Base-by-base conservation (phyloP, 2,888 invertebrate genomes). In the Apomyelois bistriatella region DNA sequence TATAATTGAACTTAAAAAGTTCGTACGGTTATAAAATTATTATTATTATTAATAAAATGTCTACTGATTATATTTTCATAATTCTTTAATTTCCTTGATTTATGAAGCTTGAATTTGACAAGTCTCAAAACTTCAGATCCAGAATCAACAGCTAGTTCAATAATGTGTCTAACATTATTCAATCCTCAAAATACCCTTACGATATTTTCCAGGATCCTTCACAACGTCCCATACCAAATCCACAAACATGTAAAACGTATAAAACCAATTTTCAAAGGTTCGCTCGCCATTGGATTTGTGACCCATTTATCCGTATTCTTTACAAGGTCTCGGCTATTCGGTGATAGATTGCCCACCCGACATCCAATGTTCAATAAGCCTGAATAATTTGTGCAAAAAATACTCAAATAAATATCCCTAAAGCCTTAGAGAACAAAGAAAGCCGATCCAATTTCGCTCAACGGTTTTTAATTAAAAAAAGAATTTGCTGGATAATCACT, bases 381-480 rank as follows among this genome's bases (percentile, higher is more conserved):
- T 79, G 78, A 79, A 83, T 81, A 82, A 82, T 80, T 82, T 76
- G 72, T 65, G 70, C 66, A 73, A 81, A 81, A 82, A 80, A 76
- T 71, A 70, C 68, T 69, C 68, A 65, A 74, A 77, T 72, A 77
- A 78, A 78, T 72, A 71, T 63, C 61, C 56, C 42, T 52, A 65
- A 69, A 69, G 66, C 65, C 65, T 60, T 64, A 53, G 49, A 57
- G 65, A 70, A 77, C 74, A 76, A 76, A 76, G 70, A 64, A 65
- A 64, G 60, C 63, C 66, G 66, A 70, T 70, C 69, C 72, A 72
- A 78, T 75, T 77, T 70, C 64, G 64, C 63, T 70, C 64, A 68
- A 62, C 63, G 67, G 64, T 58, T 72, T 76, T 76, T 79, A 77
- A 77, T 78, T 74, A 77, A 76, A 72, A 48, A 68, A 62, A 62